These are phyloP conservation scores for Pluvialis apricaria DNA, from an alignment of 2,113 vertebrate genomes.

Conservation along the genomic window DNA sequence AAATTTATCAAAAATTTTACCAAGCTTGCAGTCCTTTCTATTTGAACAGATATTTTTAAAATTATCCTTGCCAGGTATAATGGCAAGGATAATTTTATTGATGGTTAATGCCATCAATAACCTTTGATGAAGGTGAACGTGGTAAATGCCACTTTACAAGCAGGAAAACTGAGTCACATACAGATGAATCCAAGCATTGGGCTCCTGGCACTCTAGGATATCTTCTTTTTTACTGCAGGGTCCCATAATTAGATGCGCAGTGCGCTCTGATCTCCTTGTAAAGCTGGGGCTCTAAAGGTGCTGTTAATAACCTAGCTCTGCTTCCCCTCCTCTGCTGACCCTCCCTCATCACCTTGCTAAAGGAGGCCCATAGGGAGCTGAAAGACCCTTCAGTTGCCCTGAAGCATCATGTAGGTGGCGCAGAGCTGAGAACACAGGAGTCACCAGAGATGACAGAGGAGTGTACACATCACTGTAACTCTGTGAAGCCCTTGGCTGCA, in stretches of 20 bases:
- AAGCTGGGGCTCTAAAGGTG: background rate
- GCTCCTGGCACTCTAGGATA: background rate
- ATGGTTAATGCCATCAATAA: too few relatives aligned
- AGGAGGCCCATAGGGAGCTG: background rate
- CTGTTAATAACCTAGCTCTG: background rate
- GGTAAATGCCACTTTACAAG: background rate
- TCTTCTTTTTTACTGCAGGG: background rate
- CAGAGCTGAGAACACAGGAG: background rate
- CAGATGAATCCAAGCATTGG: background rate
- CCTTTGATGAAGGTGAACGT: background rate
- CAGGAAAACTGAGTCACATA: background rate
- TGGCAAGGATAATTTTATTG: too few relatives aligned
- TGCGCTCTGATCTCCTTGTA: background rate
- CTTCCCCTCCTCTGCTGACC: background rate
- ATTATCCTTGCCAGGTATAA: background rate
- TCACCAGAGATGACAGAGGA: background rate
- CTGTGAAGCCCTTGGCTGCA: background rate
- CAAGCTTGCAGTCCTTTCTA: background rate
- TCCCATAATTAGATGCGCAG: background rate
- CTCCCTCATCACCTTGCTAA: background rate
- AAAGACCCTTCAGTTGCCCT: background rate
- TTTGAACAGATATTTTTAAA: background rate
- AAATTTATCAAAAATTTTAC: background rate
- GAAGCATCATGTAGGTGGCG: background rate
- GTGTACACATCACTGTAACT: background rate